Evolutionary conservation across 2,797 vertebrate species (phyloP), one percentile per base, ranked within the genome.

Genomic region (Coregonus suidteri): DNA sequence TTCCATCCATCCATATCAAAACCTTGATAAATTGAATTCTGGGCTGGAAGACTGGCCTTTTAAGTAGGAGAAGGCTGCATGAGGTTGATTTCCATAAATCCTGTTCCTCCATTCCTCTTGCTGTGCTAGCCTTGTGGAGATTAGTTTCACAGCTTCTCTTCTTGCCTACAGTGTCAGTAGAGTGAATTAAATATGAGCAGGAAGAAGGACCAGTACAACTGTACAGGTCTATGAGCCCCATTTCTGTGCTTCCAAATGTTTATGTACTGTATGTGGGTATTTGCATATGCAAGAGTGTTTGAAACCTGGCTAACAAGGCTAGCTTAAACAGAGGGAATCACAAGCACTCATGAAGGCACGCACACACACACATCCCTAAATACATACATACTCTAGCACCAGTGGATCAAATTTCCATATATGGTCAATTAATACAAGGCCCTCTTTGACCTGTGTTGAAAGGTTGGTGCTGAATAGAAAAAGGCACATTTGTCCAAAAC

Each of bases 31-130:
- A 56, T 73, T 18, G 20, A 25, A 53, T 30, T 52, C 25, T 53
- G 71, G 47, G 20, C 6, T 34, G 30, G 71, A 68, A 73, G 71
- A 56, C 25, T 31, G 25, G 30, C 47, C 25, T 53, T 31, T 13
- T 35, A 7, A 18, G 15, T 3, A 30, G 16, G 25, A 30, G 62
- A 20, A 34, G 62, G 62, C 14, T 4, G 71, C 30, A 18, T 30
- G 31, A 16, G 52, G 71, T 31, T 16, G 15, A 73, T 73, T 73
- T 73, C 71, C 52, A 73, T 59, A 56, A 56, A 16, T 54, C 25
- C 13, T 30, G 25, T 72, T 54, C 51, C 51, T 72, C 52, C 25
- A 51, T 52, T 53, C 30, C 70, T 34, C 66, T 68, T 18, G 31
- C 56, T 59, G 56, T 59, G 56, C n/a, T 59, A 20, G 56, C 56